These are phyloP conservation scores for Falcaria lacertinaria DNA, from an alignment of 2,888 invertebrate species.

Conservation along the genomic window DNA sequence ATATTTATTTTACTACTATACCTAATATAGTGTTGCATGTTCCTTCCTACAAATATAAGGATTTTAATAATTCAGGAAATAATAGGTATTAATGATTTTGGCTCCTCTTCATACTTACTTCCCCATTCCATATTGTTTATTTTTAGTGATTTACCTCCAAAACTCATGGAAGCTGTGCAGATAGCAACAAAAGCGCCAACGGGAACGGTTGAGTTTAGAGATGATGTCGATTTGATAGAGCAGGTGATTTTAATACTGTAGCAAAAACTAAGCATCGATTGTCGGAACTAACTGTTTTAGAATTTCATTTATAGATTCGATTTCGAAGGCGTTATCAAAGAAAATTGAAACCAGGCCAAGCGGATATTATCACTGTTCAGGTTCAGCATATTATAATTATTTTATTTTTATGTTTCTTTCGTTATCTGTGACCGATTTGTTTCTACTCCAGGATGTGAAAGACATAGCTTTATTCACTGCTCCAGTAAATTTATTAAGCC, in stretches of 20 bases:
- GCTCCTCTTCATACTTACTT: slow-evolving; percentile 2
- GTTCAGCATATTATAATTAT: slow-evolving; percentile 25
- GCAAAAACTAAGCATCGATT: neutral
- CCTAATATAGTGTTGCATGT: too few species aligned
- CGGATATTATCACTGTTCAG: slow-evolving; percentile 77
- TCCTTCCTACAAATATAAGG: too few species aligned
- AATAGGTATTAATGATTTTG: neutral
- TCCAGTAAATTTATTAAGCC: slow-evolving; percentile 71
- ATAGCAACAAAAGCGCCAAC: slow-evolving; percentile 56
- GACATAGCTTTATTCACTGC: slow-evolving; percentile 78
- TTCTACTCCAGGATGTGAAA: slow-evolving; percentile 54
- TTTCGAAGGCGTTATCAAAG: slow-evolving; percentile 81
- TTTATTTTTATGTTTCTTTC: neutral
- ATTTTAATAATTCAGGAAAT: too few species aligned
- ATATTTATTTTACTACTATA: too few species aligned
- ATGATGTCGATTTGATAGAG: slow-evolving; percentile 75
- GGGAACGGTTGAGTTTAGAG: slow-evolving; percentile 70
- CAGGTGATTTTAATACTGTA: slow-evolving; percentile 44
- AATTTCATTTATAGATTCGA: slow-evolving; percentile 60
- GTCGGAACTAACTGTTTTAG: neutral
- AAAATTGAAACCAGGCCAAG: slow-evolving; percentile 71
- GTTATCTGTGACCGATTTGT: slow-evolving; percentile 10
- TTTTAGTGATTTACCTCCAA: slow-evolving; percentile 53
- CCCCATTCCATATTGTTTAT: neutral
- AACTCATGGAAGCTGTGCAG: slow-evolving; percentile 44